Evolutionary conservation across 64 coral and sea anemone genomes (phyloP), one percentile per base, ranked within the genome.

Genomic region (Pocillopora damicornis): DNA sequence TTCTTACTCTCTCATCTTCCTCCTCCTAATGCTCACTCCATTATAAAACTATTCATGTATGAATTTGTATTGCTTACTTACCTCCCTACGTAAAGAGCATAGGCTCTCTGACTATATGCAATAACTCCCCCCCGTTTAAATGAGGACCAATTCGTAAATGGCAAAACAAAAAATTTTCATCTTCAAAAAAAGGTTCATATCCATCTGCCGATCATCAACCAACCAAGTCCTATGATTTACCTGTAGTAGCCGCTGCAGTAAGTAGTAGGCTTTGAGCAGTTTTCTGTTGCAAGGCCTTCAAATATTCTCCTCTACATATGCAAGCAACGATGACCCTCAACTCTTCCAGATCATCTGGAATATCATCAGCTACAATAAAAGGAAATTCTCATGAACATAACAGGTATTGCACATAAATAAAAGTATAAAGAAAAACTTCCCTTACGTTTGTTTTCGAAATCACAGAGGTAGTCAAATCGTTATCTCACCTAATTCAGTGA

Each of bases 291-390:
- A 85, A 73, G 56, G 65, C 81, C 34, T 37, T 26, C 6, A 58
- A n/a, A n/a, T 72, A 85, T n/a, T 85, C 81, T 72, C 81, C 65
- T 4, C 18, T 37, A 22, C 81, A 85, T 38, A 85, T 17, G 15
- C 65, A 73, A n/a, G 58, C n/a, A 14, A 71, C 64, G 25, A 58
- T 71, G 16, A 42, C 37, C 65, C 68, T 72, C 13, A 85, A 17
- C 42, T 85, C 81, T 15, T 85, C 81, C 45, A 73, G 15, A 12
- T 51, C 65, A 59, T 45, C 81, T 85, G 67, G 20, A 71, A 30
- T 23, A 4, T 23, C 67, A 71, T 71, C 25, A 11, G 1, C 25
- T 6, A 26, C 25, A 20, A 1, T 20, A 11, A 23, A 0, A 71
- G 4, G 11, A 71, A 11, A 23, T 22, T 26, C 30, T 30, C 30